These are phyloP conservation scores for Bufo bufo DNA, from an alignment of 2,113 vertebrate species.

Conservation along the genomic window DNA sequence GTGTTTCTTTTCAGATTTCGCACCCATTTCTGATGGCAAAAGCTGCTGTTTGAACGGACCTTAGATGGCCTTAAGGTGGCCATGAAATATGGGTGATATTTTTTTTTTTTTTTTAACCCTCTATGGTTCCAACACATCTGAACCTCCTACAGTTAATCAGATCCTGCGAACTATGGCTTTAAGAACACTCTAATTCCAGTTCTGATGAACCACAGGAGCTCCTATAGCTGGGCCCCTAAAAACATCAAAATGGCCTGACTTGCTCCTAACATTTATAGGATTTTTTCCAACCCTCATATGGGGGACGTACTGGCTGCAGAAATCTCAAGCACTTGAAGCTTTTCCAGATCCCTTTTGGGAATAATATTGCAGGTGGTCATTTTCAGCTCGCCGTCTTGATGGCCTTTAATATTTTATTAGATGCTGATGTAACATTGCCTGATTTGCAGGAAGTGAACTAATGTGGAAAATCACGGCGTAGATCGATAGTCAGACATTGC, in stretches of 20 bases:
- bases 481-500: background rate
- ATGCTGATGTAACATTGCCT: background rate
- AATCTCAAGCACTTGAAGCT: background rate
- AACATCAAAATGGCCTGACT: background rate
- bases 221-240: background rate
- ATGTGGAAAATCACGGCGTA: slow-evolving; percentile 7
- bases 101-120: too few species aligned
- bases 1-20: too few species aligned
- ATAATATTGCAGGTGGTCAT: background rate
- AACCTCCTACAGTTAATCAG: too few species aligned
- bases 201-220: too few species aligned
- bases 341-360: background rate
- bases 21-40: too few species aligned
- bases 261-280: background rate
- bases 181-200: too few species aligned
- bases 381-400: slow-evolving; percentile 9
- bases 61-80: too few species aligned
- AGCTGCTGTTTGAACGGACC: too few species aligned
- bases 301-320: background rate
- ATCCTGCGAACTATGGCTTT: too few species aligned
- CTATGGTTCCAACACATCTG: too few species aligned
- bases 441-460: slow-evolving; percentile 9
- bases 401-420: slow-evolving; percentile 42
- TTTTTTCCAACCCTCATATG: background rate
- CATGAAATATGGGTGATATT: too few species aligned